Evolutionary conservation across 2,797 vertebrate species (phyloP).

Genomic region (Tapera naevia): DNA sequence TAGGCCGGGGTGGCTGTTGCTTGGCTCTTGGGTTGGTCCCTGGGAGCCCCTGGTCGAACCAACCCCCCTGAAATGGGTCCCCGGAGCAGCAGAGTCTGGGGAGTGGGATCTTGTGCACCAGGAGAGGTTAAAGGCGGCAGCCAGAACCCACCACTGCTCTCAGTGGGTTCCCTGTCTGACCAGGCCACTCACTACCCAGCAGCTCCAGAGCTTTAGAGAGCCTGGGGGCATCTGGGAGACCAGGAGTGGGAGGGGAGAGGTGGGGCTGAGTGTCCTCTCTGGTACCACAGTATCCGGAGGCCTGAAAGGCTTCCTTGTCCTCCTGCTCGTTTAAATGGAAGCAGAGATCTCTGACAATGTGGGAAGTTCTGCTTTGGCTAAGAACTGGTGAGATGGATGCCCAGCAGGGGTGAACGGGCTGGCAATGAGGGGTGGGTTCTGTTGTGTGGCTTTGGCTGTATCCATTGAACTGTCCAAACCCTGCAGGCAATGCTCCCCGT

Average conservation of each 20-base stretch:
- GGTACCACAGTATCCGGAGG: background rate
- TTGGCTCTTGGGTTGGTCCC: rapidly evolving
- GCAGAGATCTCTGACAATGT: background rate
- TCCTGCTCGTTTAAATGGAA: background rate
- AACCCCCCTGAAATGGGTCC: background rate
- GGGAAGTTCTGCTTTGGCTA: background rate
- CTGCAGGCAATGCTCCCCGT: background rate
- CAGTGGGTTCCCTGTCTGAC: background rate
- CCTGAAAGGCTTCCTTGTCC: background rate
- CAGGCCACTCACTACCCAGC: background rate
- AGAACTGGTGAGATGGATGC: background rate
- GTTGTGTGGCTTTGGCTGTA: background rate
- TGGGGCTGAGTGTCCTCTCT: background rate
- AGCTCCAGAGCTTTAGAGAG: background rate
- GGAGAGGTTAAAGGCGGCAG: background rate
- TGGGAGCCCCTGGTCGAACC: background rate
- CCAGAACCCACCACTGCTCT: background rate
- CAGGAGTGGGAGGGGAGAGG: background rate
- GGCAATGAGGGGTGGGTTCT: background rate
- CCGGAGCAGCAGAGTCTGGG: background rate
- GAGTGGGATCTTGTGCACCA: background rate
- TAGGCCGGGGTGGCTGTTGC: background rate
- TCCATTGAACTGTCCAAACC: background rate
- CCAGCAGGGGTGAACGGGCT: background rate
- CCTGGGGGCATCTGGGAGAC: background rate